These are phyloP conservation scores for Epirrhoe alternata DNA, from an alignment of 2,888 invertebrate species.

Conservation along the genomic window DNA sequence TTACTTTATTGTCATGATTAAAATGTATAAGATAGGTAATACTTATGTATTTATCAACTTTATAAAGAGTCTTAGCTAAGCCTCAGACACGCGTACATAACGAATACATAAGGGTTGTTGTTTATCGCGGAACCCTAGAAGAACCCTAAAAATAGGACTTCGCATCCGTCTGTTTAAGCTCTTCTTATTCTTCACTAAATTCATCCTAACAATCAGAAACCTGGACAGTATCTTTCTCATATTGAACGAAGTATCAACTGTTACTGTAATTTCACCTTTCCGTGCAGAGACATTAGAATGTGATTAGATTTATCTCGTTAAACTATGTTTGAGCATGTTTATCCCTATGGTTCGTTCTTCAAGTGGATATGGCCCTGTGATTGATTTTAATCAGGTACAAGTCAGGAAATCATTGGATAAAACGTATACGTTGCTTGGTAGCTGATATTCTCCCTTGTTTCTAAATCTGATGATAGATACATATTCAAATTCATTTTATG, in stretches of 20 bases:
- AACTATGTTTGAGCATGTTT: slow-evolving; percentile 7
- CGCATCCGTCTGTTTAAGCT: not conserved
- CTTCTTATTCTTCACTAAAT: not conserved
- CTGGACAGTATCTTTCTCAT: slow-evolving; percentile 42
- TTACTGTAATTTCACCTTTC: slow-evolving; percentile 13
- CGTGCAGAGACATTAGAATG: not conserved
- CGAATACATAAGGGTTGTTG: too few relatives aligned
- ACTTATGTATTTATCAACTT: too few relatives aligned
- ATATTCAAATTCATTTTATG: too few relatives aligned
- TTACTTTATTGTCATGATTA: too few relatives aligned
- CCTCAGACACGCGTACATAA: too few relatives aligned
- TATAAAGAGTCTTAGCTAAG: too few relatives aligned
- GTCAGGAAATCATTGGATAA: not conserved
- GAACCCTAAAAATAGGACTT: too few relatives aligned
- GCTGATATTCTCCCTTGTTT: too few relatives aligned
- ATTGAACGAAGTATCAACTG: not conserved
- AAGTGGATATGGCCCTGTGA: slow-evolving; percentile 5
- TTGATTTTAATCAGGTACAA: slow-evolving; percentile 20
- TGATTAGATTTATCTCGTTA: not conserved
- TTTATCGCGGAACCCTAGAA: too few relatives aligned
- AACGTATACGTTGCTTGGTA: not conserved
- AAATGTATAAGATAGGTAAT: too few relatives aligned
- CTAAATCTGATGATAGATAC: too few relatives aligned
- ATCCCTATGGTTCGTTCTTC: not conserved
- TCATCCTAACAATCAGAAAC: slow-evolving; percentile 43